Evolutionary conservation across 2,113 vertebrate species (phyloP).

Genomic region (Esox niger): DNA sequence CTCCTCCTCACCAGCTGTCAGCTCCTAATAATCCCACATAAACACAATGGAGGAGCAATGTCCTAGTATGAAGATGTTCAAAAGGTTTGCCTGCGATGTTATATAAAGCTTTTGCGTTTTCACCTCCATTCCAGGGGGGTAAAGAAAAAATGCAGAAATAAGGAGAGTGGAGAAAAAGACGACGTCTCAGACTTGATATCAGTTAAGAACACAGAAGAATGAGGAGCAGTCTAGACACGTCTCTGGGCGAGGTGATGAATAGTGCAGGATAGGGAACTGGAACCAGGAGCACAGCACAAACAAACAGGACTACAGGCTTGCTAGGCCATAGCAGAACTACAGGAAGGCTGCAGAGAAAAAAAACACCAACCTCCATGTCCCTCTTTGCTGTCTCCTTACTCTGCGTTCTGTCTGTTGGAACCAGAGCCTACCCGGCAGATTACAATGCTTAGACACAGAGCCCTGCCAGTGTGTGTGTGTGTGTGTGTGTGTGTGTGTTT

Average conservation of each 20-base stretch:
- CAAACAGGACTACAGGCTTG: neutral
- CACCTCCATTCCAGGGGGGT: neutral
- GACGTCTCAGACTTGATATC: neutral
- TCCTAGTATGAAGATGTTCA: neutral
- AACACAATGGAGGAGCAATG: neutral
- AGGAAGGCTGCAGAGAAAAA: slow-evolving; percentile 19
- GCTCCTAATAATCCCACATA: slow-evolving; percentile 64
- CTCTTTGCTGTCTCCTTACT: slow-evolving; percentile 45
- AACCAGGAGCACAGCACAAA: slow-evolving; percentile 2
- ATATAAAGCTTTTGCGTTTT: neutral
- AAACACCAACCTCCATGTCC: slow-evolving; percentile 66
- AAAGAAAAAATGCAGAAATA: neutral
- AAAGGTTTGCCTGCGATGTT: neutral
- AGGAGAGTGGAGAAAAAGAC: neutral
- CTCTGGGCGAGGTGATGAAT: neutral
- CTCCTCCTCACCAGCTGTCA: slow-evolving; percentile 54
- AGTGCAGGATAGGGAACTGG: neutral
- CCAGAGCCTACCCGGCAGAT: slow-evolving; percentile 66
- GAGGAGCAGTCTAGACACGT: neutral
- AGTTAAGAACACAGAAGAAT: neutral
- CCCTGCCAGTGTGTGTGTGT: neutral
- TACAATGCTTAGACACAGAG: slow-evolving; percentile 42
- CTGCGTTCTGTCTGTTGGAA: slow-evolving; percentile 51
- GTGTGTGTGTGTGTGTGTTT: slow-evolving; percentile 6
- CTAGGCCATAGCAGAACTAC: slow-evolving; percentile 11